Evolutionary conservation across 2,888 invertebrate species (phyloP), one percentile per base, ranked within the genome.

Genomic region (Ophion ventricosus): DNA sequence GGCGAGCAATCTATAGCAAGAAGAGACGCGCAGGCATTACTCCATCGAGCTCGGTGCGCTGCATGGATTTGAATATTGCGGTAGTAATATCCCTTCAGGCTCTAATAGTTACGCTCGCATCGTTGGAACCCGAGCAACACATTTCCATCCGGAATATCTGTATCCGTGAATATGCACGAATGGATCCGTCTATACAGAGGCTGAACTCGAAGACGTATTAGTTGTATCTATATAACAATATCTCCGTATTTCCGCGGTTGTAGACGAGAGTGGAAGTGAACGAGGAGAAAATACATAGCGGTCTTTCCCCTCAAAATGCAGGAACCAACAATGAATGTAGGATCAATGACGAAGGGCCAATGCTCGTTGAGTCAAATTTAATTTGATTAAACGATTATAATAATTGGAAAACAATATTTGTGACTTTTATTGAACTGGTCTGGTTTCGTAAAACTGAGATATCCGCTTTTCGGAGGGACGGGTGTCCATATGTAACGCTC

Each of bases 61-160:
- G 88, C 89, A 90, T 90, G 91, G 91, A 92, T 92, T 92, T 92
- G 92, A 92, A 92, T 93, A 92, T 93, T 92, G 91, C 92, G 91
- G 89, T 88, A 89, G 92, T 89, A 90, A 91, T 92, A 92, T 91
- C 89, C 90, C 92, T 91, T 86, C 88, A 80, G 91, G 92, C 92
- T 90, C 90, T 92, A 91, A 92, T 92, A 92, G 92, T 92, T 92
- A 90, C 91, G 79, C 76, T 82, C 82, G 82, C 82, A 72, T 82
- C 80, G 76, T 76, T 85, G 82, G 57, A 82, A 82, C 79, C 49
- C 57, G 84, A 80, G 80, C 76, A 73, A 69, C 76, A 66, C 82
- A 54, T 90, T 90, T 89, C 89, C 89, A 90, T 90, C 89, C 90
- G 90, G 89, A 89, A 90, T 90, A 87, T 88, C 82, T 82, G 79